Percentiles rank a stretch among this genome's conserved stretches.
These are phyloP conservation scores for Rhea americana DNA, from an alignment of 2,113 vertebrate species.

Conservation along the genomic window DNA sequence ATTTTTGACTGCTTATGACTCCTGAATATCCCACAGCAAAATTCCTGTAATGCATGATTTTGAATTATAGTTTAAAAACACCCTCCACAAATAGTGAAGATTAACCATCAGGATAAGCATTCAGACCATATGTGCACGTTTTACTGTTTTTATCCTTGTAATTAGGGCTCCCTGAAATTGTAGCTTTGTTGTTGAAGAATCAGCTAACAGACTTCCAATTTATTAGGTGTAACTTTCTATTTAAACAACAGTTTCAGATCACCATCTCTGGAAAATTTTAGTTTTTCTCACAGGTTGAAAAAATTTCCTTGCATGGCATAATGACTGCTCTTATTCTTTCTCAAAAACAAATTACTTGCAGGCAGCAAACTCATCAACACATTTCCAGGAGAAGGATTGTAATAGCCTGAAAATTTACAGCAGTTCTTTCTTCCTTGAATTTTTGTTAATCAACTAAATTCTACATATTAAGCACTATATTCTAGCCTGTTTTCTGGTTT, in stretches of 20 bases:
- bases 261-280: not conserved
- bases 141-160: not conserved
- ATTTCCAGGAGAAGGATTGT: not conserved
- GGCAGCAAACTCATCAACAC: not conserved
- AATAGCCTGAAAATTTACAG: not conserved
- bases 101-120: conserved; percentile 38
- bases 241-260: not conserved
- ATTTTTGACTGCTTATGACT: conserved; percentile 26
- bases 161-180: conserved; percentile 25
- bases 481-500: not conserved
- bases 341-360: not conserved
- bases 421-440: not conserved
- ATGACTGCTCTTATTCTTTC: not conserved
- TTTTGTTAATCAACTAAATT: not conserved
- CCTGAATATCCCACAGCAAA: conserved; percentile 18
- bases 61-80: conserved; percentile 48
- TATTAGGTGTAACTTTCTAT: conserved; percentile 36
- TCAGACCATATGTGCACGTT: not conserved
- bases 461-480: not conserved
- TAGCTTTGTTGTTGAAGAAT: conserved; percentile 10
- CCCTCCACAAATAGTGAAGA: conserved; percentile 28
- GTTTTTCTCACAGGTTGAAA: not conserved
- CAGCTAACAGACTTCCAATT: conserved; percentile 34
- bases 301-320: not conserved
- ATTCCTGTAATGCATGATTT: conserved; percentile 23